phyloP scores from a whole-genome alignment of 2,113 vertebrate species.

The Strix aluco region DNA sequence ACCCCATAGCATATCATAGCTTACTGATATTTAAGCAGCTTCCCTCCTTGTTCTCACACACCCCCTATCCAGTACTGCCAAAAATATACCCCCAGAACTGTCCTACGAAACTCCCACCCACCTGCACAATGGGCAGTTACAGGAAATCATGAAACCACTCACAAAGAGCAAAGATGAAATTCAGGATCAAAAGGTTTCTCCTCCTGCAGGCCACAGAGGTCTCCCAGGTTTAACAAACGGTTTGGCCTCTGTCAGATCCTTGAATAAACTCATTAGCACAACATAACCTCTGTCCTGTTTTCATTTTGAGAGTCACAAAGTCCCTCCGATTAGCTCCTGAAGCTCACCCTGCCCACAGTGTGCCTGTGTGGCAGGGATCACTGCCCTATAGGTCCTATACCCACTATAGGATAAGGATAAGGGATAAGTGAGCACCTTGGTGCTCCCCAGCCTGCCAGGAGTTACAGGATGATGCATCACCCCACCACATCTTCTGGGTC shows the following conservation, averaged over 20 bases:
- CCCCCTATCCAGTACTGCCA: not conserved
- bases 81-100: not conserved
- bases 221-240: not conserved
- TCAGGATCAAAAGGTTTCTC: not conserved
- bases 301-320: not conserved
- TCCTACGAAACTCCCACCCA: not conserved
- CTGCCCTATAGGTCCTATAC: not conserved
- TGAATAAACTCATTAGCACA: not conserved
- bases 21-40: not conserved
- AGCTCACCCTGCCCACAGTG: fast-evolving
- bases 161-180: not conserved
- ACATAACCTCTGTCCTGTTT: not conserved
- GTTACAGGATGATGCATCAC: not conserved
- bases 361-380: not conserved
- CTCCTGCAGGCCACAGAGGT: not conserved
- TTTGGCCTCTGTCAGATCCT: not conserved
- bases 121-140: fast-evolving
- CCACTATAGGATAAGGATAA: no score
- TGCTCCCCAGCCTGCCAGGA: not conserved
- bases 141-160: not conserved
- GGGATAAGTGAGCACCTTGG: not conserved
- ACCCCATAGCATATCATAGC: fast-evolving
- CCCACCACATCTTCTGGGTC: fast-evolving
- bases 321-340: not conserved
- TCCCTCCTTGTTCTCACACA: not conserved